Evolutionary conservation across 2,888 invertebrate genomes (phyloP).

Genomic region (Coenonympha arcania): DNA sequence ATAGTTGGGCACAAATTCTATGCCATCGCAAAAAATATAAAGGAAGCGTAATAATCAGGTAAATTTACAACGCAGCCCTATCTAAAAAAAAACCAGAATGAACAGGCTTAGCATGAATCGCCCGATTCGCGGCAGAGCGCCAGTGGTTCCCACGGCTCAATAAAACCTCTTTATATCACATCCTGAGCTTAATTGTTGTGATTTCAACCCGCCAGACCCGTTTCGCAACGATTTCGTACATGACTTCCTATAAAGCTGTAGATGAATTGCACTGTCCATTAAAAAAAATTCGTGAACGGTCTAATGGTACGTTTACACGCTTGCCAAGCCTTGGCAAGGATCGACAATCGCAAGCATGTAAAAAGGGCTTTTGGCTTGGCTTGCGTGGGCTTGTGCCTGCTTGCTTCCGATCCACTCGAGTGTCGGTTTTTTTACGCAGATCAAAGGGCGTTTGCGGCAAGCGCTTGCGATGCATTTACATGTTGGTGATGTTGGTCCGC

Average conservation of each 20-base stretch:
- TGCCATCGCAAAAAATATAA: background rate
- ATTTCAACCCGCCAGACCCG: slow-evolving; percentile 29
- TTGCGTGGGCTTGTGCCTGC: too few species aligned
- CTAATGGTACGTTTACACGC: too few species aligned
- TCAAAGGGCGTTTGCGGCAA: too few species aligned
- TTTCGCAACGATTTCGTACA: slow-evolving; percentile 18
- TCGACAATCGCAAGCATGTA: too few species aligned
- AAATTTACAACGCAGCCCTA: slow-evolving; percentile 14
- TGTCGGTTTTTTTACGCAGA: too few species aligned
- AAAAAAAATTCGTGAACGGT: background rate
- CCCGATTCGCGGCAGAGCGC: slow-evolving; percentile 28
- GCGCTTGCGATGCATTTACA: too few species aligned
- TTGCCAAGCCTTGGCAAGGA: too few species aligned
- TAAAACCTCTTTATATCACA: slow-evolving; percentile 36
- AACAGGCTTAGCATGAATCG: slow-evolving; percentile 34
- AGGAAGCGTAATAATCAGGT: too few species aligned
- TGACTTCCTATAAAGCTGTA: slow-evolving; percentile 17
- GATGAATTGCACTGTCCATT: background rate
- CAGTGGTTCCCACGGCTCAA: slow-evolving; percentile 35
- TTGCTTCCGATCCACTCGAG: too few species aligned
- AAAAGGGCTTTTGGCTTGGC: too few species aligned
- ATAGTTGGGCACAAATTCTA: background rate
- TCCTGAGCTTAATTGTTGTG: slow-evolving; percentile 40
- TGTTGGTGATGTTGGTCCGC: too few species aligned
- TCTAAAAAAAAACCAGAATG: slow-evolving; percentile 14